phyloP scores from a whole-genome alignment of 2,113 vertebrate genomes.

The Oxyura jamaicensis region DNA sequence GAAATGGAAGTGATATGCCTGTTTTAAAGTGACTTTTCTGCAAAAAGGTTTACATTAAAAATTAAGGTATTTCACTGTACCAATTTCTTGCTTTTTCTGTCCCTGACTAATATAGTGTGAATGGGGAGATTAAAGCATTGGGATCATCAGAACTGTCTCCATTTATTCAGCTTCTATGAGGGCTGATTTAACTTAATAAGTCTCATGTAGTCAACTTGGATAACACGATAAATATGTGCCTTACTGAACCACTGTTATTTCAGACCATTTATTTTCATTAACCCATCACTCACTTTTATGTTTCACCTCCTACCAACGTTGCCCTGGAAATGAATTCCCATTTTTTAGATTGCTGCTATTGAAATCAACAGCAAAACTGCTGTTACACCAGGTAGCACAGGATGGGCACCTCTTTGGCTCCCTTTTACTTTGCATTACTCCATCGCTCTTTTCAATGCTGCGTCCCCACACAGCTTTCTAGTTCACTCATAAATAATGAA shows the following conservation, averaged over 20 bases:
- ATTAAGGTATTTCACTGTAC: not conserved
- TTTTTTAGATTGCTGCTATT: not conserved
- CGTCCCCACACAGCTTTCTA: not conserved
- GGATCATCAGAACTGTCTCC: not conserved
- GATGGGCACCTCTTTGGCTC: not conserved
- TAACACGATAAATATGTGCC: conserved; percentile 29
- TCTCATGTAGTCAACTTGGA: conserved; percentile 22
- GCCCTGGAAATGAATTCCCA: conserved; percentile 33
- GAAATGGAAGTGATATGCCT: not conserved
- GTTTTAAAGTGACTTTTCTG: not conserved
- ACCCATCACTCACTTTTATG: conserved; percentile 28
- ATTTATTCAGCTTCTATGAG: not conserved
- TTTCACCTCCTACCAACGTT: conserved; percentile 18
- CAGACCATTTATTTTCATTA: conserved; percentile 37
- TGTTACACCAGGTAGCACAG: not conserved
- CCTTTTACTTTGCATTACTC: not conserved
- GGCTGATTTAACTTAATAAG: conserved; percentile 1
- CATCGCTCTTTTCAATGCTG: not conserved
- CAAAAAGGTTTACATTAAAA: not conserved
- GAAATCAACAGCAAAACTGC: not conserved
- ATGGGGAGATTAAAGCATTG: not conserved
- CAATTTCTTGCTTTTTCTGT: not conserved
- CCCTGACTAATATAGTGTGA: not conserved
- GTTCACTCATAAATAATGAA: not conserved
- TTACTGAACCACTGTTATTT: conserved; percentile 47